Evolutionary conservation across 35 echinoderm and acorn worm genomes (phyloP).

Genomic region (Amphiura filiformis): DNA sequence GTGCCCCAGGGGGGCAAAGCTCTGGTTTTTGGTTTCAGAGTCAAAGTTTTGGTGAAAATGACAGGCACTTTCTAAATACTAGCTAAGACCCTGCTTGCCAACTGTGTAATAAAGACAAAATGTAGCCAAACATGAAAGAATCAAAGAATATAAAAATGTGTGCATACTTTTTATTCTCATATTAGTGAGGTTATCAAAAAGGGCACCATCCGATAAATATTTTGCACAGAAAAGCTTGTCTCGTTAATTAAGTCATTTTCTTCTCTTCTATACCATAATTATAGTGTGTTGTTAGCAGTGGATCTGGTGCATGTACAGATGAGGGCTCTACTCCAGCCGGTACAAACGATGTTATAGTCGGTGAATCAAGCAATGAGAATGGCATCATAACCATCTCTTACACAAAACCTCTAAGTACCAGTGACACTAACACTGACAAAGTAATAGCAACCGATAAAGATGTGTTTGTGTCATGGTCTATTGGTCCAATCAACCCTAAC

Average conservation of each 20-base stretch:
- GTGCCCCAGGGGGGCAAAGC: background rate
- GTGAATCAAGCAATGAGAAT: background rate
- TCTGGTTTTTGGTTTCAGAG: background rate
- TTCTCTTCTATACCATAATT: no score
- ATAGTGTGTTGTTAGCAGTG: slow-evolving; percentile 3
- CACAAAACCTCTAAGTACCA: slow-evolving; percentile 27
- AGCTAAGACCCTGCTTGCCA: no score
- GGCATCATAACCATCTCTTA: slow-evolving; percentile 34
- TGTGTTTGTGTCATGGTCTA: slow-evolving; percentile 56
- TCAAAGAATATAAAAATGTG: no score
- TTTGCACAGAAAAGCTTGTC: no score
- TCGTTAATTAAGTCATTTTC: no score
- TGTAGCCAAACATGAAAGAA: no score
- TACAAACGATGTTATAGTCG: slow-evolving; percentile 23
- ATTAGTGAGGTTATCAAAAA: no score
- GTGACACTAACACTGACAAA: slow-evolving; percentile 17
- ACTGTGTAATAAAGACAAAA: no score
- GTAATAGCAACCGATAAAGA: slow-evolving; percentile 42
- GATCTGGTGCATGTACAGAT: slow-evolving; percentile 30
- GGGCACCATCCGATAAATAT: no score
- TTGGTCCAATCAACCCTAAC: slow-evolving; percentile 53
- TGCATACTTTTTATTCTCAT: no score
- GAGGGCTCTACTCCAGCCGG: background rate
- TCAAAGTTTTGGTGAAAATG: background rate
- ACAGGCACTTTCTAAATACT: no score